Evolutionary conservation across 2,797 vertebrate species (phyloP).

Genomic region (Oceanodroma leucorhoa): DNA sequence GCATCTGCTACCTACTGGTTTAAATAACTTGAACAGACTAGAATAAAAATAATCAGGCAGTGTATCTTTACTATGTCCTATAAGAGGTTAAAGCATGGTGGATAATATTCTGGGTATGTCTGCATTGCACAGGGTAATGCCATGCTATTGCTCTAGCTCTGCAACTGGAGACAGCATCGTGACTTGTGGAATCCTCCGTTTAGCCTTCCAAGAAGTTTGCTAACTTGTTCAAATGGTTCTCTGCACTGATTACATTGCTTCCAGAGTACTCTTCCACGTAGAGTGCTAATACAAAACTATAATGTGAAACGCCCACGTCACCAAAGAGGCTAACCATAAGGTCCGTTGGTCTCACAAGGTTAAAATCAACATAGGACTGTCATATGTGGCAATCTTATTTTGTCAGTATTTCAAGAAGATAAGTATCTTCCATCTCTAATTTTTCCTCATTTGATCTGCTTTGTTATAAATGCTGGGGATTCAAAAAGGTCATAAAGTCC

Average conservation of each 20-base stretch:
- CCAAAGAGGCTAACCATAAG: not conserved
- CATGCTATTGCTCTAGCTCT: not conserved
- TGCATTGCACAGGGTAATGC: not conserved
- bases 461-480: not conserved
- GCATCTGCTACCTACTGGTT: not conserved
- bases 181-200: not conserved
- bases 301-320: not conserved
- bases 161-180: rapidly evolving
- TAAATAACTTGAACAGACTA: not conserved
- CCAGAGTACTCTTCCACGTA: not conserved
- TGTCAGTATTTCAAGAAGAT: not conserved
- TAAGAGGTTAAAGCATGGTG: not conserved
- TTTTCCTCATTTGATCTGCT: not conserved
- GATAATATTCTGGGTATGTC: not conserved
- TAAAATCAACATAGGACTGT: not conserved
- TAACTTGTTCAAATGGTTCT: not conserved
- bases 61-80: not conserved
- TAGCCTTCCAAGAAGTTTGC: not conserved
- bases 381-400: not conserved
- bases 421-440: not conserved
- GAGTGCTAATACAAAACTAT: not conserved
- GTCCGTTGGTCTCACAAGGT: not conserved
- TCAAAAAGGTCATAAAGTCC: not conserved
- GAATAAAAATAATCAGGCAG: not conserved
- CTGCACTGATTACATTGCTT: not conserved